Evolutionary conservation across 2,797 vertebrate species (phyloP).

Genomic region (Gallinago stenura): DNA sequence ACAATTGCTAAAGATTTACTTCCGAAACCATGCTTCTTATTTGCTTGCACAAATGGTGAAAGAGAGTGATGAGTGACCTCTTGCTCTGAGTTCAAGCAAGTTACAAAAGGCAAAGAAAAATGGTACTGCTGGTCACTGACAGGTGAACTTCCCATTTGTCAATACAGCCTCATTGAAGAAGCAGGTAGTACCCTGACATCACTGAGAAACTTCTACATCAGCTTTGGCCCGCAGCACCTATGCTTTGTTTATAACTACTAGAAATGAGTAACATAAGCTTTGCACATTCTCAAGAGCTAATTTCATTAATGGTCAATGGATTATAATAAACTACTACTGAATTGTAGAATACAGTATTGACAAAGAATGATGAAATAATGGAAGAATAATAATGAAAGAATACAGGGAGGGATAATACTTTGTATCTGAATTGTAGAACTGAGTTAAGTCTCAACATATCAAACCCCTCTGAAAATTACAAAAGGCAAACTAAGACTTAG

Average conservation of each 20-base stretch:
- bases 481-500: background rate
- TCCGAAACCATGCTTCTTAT: slow-evolving; percentile 12
- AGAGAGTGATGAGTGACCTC: slow-evolving; percentile 70
- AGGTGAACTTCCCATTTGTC: slow-evolving; percentile 64
- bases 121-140: slow-evolving; percentile 18
- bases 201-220: background rate
- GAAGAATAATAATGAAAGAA: background rate
- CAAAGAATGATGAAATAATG: background rate
- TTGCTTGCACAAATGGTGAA: slow-evolving; percentile 64
- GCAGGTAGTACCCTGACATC: background rate
- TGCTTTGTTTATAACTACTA: background rate
- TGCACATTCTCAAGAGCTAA: background rate
- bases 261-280: background rate
- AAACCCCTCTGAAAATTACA: background rate
- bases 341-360: background rate
- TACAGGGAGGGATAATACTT: background rate
- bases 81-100: slow-evolving; percentile 59
- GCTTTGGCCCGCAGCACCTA: background rate
- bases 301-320: background rate
- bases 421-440: background rate
- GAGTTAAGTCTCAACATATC: background rate
- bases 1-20: slow-evolving; percentile 70
- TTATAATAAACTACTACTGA: background rate
- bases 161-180: background rate
- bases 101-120: slow-evolving; percentile 72